Percentiles rank a stretch among this genome's conserved stretches.
These are phyloP conservation scores for Cyprinodon variegatus DNA, from an alignment of 2,113 vertebrate species.

Conservation along the genomic window DNA sequence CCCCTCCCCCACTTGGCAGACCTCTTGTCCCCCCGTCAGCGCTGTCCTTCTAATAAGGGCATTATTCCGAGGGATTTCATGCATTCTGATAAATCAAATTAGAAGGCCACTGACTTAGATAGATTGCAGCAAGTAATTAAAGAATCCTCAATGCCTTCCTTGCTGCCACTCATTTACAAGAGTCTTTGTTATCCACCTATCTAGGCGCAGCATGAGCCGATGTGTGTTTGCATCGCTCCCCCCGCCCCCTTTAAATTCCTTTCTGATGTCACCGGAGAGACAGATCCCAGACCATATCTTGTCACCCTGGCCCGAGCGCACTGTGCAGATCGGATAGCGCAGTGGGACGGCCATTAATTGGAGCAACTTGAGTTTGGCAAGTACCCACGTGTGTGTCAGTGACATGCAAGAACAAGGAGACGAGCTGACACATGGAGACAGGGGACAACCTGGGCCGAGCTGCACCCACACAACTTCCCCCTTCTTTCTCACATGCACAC, in stretches of 20 bases:
- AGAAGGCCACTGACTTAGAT: conserved; percentile 83
- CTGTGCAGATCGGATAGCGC: conserved; percentile 86
- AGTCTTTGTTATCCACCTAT: conserved; percentile 80
- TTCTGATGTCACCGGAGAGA: conserved; percentile 92
- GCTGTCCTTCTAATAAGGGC: conserved; percentile 81
- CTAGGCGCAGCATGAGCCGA: conserved; percentile 71
- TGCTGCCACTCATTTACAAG: conserved; percentile 80
- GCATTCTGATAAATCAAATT: conserved; percentile 85
- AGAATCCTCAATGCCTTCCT: conserved; percentile 78
- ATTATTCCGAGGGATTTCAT: conserved; percentile 79
- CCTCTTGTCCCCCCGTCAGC: conserved; percentile 78
- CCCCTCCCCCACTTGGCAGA: conserved; percentile 68
- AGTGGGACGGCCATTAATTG: conserved; percentile 97
- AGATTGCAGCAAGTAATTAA: conserved; percentile 82
- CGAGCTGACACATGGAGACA: conserved; percentile 81
- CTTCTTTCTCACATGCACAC: conserved; percentile 18
- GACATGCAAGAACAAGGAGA: conserved; percentile 83
- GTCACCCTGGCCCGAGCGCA: conserved; percentile 86
- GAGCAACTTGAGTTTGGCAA: conserved; percentile 88
- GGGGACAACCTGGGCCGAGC: conserved; percentile 73
- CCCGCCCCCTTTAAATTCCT: conserved; percentile 79
- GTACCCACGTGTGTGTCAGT: conserved; percentile 87
- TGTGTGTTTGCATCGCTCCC: conserved; percentile 70
- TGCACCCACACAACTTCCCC: conserved; percentile 1
- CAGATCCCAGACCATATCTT: conserved; percentile 94